Evolutionary conservation across 2,113 vertebrate genomes (phyloP), one percentile per base, ranked within the genome.

Genomic region (Amia ocellicauda): DNA sequence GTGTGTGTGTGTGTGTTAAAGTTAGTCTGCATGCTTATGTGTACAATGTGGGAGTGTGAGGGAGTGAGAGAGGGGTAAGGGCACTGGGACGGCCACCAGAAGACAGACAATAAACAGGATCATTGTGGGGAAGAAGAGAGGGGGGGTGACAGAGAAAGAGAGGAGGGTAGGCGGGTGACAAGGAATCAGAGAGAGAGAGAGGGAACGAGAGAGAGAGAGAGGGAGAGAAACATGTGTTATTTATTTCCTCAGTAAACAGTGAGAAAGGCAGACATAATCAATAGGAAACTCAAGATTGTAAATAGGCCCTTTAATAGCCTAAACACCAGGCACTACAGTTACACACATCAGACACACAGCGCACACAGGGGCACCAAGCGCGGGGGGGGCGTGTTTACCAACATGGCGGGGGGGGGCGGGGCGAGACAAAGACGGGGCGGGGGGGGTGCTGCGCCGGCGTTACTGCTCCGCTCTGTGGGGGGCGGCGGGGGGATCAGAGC

Each of bases 171-270:
- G 45, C 47, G 19, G 53, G 28, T 62, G 17, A 26, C 29, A 64
- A 58, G 43, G 69, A 36, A 59, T 27, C 58, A 67, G 53, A 55
- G 45, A 59, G 54, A 62, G 42, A 14, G 17, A 14, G 73, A 76
- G 74, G 67, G 51, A 69, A 70, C 7, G 74, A 28, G 51, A 57
- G 28, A 59, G 31, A 2, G 45, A 58, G 23, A 41, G 57, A 82
- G 71, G 83, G 63, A 84, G 74, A 77, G 86, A 72, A 83, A 91
- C 95, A 98, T 93, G 81, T 98, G 94, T 96, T 98, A 92, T 95
- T 95, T 98, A 96, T 97, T 97, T 93, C 90, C 82, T 85, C 74
- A 83, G 92, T 95, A 96, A 95, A 96, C 92, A 92, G 82, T 87
- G 86, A 91, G 72, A 90, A 89, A 93, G 89, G 92, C 93, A 95